Percentiles rank a stretch among this genome's conserved stretches.
phyloP scores from a whole-genome alignment of 2,888 invertebrate species.

The Amphipyra berbera region DNA sequence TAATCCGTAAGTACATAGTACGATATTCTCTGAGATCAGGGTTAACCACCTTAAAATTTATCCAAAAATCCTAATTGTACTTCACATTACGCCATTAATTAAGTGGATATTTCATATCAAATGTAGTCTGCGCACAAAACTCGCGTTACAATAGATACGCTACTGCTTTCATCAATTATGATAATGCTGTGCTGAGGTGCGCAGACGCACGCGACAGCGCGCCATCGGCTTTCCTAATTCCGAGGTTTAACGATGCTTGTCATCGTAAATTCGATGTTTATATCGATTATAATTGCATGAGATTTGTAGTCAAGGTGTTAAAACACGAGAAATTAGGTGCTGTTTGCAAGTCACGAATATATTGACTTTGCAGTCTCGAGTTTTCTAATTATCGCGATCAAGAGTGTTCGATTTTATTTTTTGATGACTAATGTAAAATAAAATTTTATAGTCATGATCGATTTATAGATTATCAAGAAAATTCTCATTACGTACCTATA shows the following conservation, averaged over 20 bases:
- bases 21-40: too few relatives aligned
- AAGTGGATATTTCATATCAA: conserved; percentile 25
- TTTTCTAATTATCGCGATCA: conserved; percentile 37
- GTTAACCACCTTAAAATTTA: too few relatives aligned
- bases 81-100: conserved; percentile 10
- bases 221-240: conserved; percentile 81
- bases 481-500: neutral
- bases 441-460: conserved; percentile 13
- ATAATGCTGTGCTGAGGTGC: conserved; percentile 71
- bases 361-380: conserved; percentile 11
- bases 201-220: conserved; percentile 67
- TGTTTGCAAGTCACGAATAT: conserved; percentile 37
- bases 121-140: conserved; percentile 47
- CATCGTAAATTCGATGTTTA: conserved; percentile 61
- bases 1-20: too few relatives aligned
- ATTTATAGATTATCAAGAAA: conserved; percentile 10
- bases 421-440: conserved; percentile 18
- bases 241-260: conserved; percentile 68
- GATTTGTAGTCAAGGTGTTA: conserved; percentile 47
- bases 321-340: conserved; percentile 24
- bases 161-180: conserved; percentile 88
- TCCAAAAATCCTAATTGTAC: neutral
- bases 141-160: conserved; percentile 57
- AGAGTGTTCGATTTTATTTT: conserved; percentile 9
- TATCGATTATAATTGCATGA: conserved; percentile 53